phyloP scores from a whole-genome alignment of 2,888 invertebrate species.

The Parapristionchus giblindavisi region DNA sequence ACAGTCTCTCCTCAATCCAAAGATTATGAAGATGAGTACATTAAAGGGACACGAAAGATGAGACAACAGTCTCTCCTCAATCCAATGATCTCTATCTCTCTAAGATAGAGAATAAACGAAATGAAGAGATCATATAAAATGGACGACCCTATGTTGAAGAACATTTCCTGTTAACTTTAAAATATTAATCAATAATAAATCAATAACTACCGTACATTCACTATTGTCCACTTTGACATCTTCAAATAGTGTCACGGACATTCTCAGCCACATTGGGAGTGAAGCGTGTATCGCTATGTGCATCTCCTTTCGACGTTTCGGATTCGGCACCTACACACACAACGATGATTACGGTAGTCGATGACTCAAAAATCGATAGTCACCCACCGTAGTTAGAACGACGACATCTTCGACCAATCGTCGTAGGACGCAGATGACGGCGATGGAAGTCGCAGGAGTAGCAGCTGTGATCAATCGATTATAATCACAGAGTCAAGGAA shows the following conservation, averaged over 20 bases:
- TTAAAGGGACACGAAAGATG: too few relatives aligned
- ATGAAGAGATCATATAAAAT: too few relatives aligned
- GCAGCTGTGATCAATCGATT: conserved; percentile 10
- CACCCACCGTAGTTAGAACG: conserved; percentile 36
- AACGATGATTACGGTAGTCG: neutral
- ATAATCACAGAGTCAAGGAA: too few relatives aligned
- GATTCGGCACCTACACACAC: conserved; percentile 11
- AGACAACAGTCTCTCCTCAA: too few relatives aligned
- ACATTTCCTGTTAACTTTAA: too few relatives aligned
- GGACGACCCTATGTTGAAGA: too few relatives aligned
- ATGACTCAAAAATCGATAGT: too few relatives aligned
- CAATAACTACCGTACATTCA: conserved; percentile 11
- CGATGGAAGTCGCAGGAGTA: conserved; percentile 25
- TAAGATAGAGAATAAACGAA: too few relatives aligned
- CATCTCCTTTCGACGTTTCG: conserved; percentile 32
- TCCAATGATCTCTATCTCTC: too few relatives aligned
- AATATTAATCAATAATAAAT: too few relatives aligned
- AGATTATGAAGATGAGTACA: too few relatives aligned
- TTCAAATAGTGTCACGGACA: conserved; percentile 1
- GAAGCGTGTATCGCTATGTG: conserved; percentile 22
- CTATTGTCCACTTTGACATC: neutral
- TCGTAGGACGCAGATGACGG: conserved; percentile 47
- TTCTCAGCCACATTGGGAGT: conserved; percentile 4
- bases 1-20: too few relatives aligned
- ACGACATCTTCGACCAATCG: conserved; percentile 53